Evolutionary conservation across 2,113 vertebrate genomes (phyloP), one percentile per base, ranked within the genome.

Genomic region (Apeltes quadracus): DNA sequence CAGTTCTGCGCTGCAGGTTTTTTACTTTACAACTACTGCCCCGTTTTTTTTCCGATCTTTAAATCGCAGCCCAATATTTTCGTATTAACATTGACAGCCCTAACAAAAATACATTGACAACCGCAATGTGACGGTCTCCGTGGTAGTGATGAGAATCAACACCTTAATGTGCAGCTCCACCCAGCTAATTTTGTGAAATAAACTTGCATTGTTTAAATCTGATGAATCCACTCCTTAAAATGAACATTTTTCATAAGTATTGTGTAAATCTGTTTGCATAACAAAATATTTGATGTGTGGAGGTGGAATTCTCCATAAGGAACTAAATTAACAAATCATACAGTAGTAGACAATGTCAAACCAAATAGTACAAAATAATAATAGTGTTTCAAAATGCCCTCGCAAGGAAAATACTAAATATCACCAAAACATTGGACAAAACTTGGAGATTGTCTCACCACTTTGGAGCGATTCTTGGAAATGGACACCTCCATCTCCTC

Each of bases 401-500:
- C 1, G 3, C 2, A 59, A 70, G 32, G 32, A 27, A 20, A 36
- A 38, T 25, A 16, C 13, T 32, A 53, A 25, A 53, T 13, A 25
- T 25, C 7, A 20, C 43, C 27, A 53, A 27, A 39, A n/a, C 9
- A 6, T 16, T 16, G 32, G 34, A 32, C 51, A 76, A 29, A 12
- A 57, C 9, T 22, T 32, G 29, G 29, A 32, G 2, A 63, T 57
- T 32, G 12, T 69, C 95, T 93, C 36, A 96, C 95, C 80, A 95
- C 95, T 91, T 96, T 96, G 61, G 88, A 55, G 57, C 93, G 76
- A 0, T 91, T 89, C 80, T 95, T 95, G 85, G 91, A 91, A 15
- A 94, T 86, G 0, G 94, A 93, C 82, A 94, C 92, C 13, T 97
- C 96, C 94, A 95, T 95, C 64, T 96, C 95, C 69, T 96, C 95